phyloP scores from a whole-genome alignment of 2,797 vertebrate genomes.

The Fringilla coelebs region DNA sequence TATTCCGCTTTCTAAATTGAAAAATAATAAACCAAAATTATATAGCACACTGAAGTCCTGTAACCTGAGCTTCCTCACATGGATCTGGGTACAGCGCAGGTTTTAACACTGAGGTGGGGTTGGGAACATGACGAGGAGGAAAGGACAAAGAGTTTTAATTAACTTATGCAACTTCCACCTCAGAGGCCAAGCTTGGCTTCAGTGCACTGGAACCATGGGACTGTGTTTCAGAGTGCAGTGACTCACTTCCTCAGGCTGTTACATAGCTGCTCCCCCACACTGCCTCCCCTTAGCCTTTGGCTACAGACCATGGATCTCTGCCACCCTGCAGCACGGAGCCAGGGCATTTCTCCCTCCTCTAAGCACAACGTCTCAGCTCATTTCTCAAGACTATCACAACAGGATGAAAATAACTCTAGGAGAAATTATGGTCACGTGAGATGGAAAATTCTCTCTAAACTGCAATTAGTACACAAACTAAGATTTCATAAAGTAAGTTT shows the following conservation, averaged over 20 bases:
- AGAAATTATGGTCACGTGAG: constrained; percentile 19
- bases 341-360: constrained; percentile 43
- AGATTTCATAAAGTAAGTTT: constrained; percentile 10
- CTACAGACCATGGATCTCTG: constrained; percentile 38
- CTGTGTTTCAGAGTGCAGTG: not conserved
- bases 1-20: not conserved
- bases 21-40: not conserved
- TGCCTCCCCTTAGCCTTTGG: not conserved
- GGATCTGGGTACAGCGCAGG: not conserved
- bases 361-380: not conserved
- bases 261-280: not conserved
- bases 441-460: constrained; percentile 50
- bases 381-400: constrained; percentile 34
- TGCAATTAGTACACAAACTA: not conserved
- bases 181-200: not conserved
- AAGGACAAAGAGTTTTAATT: constrained; percentile 43
- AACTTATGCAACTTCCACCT: constrained; percentile 33
- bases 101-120: not conserved
- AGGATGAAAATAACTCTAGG: constrained; percentile 27
- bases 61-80: not conserved
- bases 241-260: constrained; percentile 65
- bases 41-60: not conserved
- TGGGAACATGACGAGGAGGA: not conserved
- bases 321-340: not conserved
- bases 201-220: not conserved